Evolutionary conservation across 1,140 invertebrate species (phyloP).

Genomic region (Drosophila baimaii): DNA sequence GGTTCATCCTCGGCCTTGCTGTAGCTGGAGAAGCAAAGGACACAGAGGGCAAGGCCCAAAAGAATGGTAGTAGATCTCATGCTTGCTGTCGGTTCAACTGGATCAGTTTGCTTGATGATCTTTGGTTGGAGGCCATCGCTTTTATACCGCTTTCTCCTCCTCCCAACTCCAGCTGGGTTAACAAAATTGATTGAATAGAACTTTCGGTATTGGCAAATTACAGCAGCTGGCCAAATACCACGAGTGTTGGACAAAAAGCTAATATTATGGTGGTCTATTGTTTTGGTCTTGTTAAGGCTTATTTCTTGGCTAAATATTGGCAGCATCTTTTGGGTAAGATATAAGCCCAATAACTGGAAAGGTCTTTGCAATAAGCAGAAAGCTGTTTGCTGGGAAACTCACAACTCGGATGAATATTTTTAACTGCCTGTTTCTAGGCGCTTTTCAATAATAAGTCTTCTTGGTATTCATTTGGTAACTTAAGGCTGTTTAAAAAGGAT

Average conservation of each 20-base stretch:
- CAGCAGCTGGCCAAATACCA: slow-evolving; percentile 24
- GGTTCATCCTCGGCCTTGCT: not conserved
- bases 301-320: slow-evolving; percentile 12
- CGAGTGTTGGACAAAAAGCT: not conserved
- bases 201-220: slow-evolving; percentile 11
- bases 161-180: slow-evolving; percentile 14
- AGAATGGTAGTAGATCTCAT: slow-evolving; percentile 22
- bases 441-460: not conserved
- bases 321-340: slow-evolving; percentile 1
- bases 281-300: not conserved
- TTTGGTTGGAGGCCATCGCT: not conserved
- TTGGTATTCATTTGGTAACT: not conserved
- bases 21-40: slow-evolving; percentile 12
- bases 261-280: slow-evolving; percentile 2
- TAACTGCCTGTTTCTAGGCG: slow-evolving; percentile 12
- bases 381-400: slow-evolving; percentile 1
- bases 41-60: slow-evolving; percentile 25
- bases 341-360: not conserved
- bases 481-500: too few relatives aligned
- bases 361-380: not conserved
- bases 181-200: slow-evolving; percentile 33
- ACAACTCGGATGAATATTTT: not conserved
- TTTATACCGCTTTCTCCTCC: slow-evolving; percentile 15
- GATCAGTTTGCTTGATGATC: slow-evolving; percentile 17
- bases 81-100: slow-evolving; percentile 2